phyloP scores from a whole-genome alignment of 2,797 vertebrate genomes.

The Acipenser ruthenus region DNA sequence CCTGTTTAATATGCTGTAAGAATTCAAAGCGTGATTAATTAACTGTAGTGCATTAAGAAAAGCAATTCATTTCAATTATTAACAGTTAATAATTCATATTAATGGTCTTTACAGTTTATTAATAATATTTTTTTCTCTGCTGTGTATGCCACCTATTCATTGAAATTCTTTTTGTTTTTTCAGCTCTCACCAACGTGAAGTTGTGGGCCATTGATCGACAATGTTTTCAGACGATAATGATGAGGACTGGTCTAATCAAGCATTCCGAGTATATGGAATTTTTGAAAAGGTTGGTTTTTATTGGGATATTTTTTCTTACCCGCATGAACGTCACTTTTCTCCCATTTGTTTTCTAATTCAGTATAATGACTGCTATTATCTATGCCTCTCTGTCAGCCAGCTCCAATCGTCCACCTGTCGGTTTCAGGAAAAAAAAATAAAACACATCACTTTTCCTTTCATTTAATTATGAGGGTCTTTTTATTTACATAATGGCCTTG shows the following conservation, averaged over 20 bases:
- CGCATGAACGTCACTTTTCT: not conserved
- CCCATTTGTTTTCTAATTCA: constrained; percentile 12
- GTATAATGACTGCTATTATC: constrained; percentile 18
- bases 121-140: constrained; percentile 21
- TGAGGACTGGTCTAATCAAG: constrained; percentile 95
- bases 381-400: constrained; percentile 12
- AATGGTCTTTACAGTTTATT: not conserved
- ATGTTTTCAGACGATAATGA: constrained; percentile 98
- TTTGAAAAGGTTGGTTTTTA: constrained; percentile 76
- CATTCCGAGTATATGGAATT: constrained; percentile 95
- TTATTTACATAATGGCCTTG: too few relatives aligned
- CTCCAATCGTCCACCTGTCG: not conserved
- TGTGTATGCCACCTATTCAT: too few relatives aligned
- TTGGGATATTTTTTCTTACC: not conserved
- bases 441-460: too few relatives aligned
- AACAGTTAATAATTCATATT: not conserved
- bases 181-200: constrained; percentile 86
- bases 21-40: not conserved
- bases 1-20: not conserved
- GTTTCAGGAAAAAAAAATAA: too few relatives aligned
- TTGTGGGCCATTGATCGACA: constrained; percentile 94
- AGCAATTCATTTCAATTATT: not conserved
- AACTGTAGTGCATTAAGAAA: too few relatives aligned
- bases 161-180: constrained; percentile 11
- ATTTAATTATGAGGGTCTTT: too few relatives aligned